Evolutionary conservation across 2,113 vertebrate species (phyloP).

Genomic region (Zosterops borbonicus): DNA sequence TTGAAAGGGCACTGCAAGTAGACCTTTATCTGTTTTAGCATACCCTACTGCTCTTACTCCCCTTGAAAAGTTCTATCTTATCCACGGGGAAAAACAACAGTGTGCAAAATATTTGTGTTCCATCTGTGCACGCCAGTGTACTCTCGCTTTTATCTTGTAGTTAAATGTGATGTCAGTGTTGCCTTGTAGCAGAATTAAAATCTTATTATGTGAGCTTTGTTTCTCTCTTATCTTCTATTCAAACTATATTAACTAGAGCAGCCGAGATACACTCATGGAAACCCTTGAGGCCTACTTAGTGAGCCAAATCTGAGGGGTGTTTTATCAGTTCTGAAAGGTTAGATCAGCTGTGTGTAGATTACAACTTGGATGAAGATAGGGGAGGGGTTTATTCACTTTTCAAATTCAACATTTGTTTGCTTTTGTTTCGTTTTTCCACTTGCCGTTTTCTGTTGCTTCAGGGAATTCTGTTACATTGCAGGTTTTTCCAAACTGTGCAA

Average conservation of each 20-base stretch:
- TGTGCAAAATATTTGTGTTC: conserved; percentile 5
- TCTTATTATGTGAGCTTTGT: conserved; percentile 22
- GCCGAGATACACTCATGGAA: neutral
- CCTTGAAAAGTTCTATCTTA: neutral
- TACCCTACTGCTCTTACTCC: neutral
- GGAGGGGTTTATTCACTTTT: conserved; percentile 12
- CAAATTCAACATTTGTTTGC: neutral
- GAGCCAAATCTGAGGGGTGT: neutral
- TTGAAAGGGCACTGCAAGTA: neutral
- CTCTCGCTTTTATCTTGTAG: neutral
- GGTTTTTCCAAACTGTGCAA: neutral
- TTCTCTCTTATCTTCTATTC: conserved; percentile 13
- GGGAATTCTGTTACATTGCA: neutral
- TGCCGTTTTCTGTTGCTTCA: neutral
- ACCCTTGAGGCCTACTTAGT: conserved; percentile 28
- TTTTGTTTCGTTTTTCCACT: neutral
- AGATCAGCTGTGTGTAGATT: conserved; percentile 25
- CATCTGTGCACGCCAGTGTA: neutral
- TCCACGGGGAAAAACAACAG: neutral
- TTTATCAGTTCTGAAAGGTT: conserved; percentile 45
- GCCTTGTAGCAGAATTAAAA: conserved; percentile 37
- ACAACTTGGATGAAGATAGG: neutral
- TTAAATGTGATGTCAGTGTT: neutral
- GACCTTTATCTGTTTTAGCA: neutral
- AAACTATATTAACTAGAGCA: conserved; percentile 5